Evolutionary conservation across 2,888 invertebrate genomes (phyloP).

Genomic region (Trilocha varians): DNA sequence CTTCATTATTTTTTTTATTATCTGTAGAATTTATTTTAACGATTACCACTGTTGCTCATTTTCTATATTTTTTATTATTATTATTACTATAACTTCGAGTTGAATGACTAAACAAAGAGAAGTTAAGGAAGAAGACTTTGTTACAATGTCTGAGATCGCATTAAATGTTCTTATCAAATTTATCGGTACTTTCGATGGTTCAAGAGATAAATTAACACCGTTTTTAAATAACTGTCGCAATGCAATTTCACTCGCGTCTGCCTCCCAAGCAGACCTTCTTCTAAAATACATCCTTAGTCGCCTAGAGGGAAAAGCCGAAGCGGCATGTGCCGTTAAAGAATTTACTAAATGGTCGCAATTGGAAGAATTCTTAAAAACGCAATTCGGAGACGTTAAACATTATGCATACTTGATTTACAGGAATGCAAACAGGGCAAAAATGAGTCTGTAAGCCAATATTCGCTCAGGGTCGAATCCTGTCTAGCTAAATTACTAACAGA

Average conservation of each 20-base stretch:
- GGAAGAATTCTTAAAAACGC: slow-evolving; percentile 11
- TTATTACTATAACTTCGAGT: no score
- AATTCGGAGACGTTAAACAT: slow-evolving; percentile 13
- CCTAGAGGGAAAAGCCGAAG: slow-evolving; percentile 13
- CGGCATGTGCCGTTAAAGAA: slow-evolving; percentile 11
- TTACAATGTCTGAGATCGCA: no score
- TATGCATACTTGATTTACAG: slow-evolving; percentile 3
- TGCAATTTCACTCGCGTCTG: slow-evolving; percentile 9
- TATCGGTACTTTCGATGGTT: slow-evolving; percentile 11
- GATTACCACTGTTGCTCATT: no score
- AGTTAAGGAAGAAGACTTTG: no score
- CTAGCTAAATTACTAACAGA: slow-evolving; percentile 16
- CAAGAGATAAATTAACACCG: slow-evolving; percentile 9
- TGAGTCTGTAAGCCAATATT: no score
- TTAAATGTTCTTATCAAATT: slow-evolving; percentile 7
- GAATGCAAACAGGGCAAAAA: neutral
- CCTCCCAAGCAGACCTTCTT: slow-evolving; percentile 7
- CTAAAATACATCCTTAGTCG: slow-evolving; percentile 14
- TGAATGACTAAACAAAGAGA: no score
- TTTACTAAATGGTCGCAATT: slow-evolving; percentile 9
- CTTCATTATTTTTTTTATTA: no score
- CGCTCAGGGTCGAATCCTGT: no score
- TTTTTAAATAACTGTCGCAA: slow-evolving; percentile 14
- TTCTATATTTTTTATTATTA: no score
- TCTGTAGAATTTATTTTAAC: no score